Conservation (phyloP, 2,113 vertebrate genomes). For the Butorides virescens region DNA sequence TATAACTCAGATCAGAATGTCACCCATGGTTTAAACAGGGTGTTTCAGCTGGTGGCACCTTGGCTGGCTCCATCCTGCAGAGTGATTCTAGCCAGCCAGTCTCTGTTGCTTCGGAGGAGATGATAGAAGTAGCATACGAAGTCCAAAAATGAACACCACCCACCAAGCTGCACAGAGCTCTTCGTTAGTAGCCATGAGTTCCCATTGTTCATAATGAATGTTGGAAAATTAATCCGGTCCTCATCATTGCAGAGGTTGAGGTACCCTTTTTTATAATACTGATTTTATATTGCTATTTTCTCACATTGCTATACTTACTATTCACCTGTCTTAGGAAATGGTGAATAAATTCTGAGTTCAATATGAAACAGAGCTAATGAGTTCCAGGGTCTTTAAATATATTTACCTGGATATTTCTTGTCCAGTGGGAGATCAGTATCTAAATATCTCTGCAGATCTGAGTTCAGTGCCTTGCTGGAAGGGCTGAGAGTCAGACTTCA, state of each 20-base stretch:
- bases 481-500: conserved; percentile 4
- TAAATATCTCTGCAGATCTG: background rate
- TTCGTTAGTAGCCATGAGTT: background rate
- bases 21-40: background rate
- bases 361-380: background rate
- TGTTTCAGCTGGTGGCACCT: background rate
- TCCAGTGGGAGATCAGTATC: background rate
- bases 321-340: background rate
- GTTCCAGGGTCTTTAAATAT: background rate
- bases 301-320: background rate
- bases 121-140: background rate
- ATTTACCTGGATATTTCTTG: conserved; percentile 2
- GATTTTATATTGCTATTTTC: background rate
- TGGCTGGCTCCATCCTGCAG: background rate
- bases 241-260: background rate
- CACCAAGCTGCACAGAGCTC: background rate
- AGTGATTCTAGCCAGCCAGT: background rate
- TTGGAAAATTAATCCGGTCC: background rate
- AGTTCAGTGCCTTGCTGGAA: background rate
- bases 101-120: background rate
- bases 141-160: background rate
- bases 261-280: background rate
- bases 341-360: background rate
- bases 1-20: background rate
- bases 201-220: background rate